Evolutionary conservation across 1,140 invertebrate genomes (phyloP).

Genomic region (Microplitis demolitor): DNA sequence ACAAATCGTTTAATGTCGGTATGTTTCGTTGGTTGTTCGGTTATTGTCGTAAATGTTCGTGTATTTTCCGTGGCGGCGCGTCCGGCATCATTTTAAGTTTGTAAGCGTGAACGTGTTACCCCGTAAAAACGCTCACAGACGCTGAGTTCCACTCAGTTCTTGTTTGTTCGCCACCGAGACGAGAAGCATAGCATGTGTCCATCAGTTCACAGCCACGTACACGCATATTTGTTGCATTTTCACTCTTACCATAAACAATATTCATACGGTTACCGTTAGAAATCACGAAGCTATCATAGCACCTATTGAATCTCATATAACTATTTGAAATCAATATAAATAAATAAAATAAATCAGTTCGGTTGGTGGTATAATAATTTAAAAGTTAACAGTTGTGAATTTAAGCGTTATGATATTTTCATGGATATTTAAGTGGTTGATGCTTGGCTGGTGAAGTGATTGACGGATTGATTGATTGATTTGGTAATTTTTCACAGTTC

Average conservation of each 20-base stretch:
- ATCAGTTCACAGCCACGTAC: conserved; percentile 44
- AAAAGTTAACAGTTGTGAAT: background rate
- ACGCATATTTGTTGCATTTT: conserved; percentile 45
- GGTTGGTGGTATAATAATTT: background rate
- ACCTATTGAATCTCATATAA: too few species aligned
- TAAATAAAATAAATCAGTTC: background rate
- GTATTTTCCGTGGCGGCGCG: conserved; percentile 4
- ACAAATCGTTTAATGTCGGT: background rate
- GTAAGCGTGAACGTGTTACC: background rate
- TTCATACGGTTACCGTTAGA: conserved; percentile 54
- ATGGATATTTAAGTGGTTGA: conserved; percentile 41
- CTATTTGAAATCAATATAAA: background rate
- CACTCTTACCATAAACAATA: conserved; percentile 51
- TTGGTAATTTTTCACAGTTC: conserved; percentile 2
- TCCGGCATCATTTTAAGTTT: background rate
- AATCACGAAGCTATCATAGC: too few species aligned
- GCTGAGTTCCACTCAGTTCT: conserved; percentile 39
- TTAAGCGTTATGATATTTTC: conserved; percentile 44
- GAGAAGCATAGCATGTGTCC: conserved; percentile 56
- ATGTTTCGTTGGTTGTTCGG: background rate
- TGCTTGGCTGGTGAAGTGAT: background rate
- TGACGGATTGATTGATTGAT: background rate
- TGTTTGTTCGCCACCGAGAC: conserved; percentile 34
- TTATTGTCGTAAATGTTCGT: background rate
- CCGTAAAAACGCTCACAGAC: too few species aligned